These are phyloP conservation scores for Agriopis marginaria DNA, from an alignment of 2,888 invertebrate species.

Conservation along the genomic window DNA sequence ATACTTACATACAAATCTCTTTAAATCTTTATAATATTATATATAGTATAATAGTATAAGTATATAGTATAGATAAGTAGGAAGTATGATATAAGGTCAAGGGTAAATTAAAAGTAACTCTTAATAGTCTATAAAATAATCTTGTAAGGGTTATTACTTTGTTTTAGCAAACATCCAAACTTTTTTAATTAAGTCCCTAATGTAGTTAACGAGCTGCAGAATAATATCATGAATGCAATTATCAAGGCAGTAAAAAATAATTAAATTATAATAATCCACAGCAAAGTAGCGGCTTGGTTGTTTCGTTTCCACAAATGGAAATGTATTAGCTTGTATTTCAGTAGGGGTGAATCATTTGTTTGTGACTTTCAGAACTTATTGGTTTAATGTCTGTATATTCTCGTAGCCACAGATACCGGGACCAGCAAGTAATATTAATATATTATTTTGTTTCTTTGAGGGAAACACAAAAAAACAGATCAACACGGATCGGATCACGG, in stretches of 20 bases:
- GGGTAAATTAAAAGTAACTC: no score
- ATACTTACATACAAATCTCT: no score
- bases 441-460: no score
- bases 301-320: conserved; percentile 1
- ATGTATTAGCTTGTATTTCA: neutral
- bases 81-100: no score
- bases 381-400: neutral
- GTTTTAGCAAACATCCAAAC: neutral
- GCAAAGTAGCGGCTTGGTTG: conserved; percentile 5
- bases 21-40: no score
- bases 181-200: conserved; percentile 6
- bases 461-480: no score
- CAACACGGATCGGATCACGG: no score
- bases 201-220: neutral
- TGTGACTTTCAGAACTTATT: neutral
- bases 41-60: no score
- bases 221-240: conserved; percentile 6
- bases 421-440: no score
- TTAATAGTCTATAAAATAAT: neutral
- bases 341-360: neutral
- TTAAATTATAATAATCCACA: conserved; percentile 4
- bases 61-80: no score
- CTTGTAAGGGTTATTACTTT: neutral
- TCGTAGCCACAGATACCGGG: neutral
- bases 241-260: conserved; percentile 10